Evolutionary conservation across 2,888 invertebrate genomes (phyloP).

Genomic region (Melinaea marsaeus): DNA sequence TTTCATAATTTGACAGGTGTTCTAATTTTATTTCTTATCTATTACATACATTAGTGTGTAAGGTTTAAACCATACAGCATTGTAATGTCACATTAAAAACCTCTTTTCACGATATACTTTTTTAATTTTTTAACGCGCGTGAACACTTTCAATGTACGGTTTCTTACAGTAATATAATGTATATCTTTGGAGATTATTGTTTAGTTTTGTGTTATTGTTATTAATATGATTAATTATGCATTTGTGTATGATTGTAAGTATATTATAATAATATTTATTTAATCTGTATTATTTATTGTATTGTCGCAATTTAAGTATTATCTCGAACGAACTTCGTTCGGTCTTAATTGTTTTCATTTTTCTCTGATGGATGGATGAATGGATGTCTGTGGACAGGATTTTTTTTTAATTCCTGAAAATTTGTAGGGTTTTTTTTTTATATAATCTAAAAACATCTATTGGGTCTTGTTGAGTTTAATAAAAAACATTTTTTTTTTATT

Average conservation of each 20-base stretch:
- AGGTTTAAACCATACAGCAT: not conserved
- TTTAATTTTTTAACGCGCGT: not conserved
- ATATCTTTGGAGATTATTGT: not conserved
- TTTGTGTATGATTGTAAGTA: conserved; percentile 73
- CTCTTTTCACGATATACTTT: not conserved
- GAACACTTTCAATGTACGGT: too few species aligned
- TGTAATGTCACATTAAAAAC: too few species aligned
- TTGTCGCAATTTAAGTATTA: not conserved
- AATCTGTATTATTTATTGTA: not conserved
- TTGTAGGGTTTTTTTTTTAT: too few species aligned
- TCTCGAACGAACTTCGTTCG: not conserved
- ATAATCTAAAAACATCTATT: too few species aligned
- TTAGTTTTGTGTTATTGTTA: not conserved
- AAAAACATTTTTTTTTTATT: too few species aligned
- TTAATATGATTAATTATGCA: conserved; percentile 68
- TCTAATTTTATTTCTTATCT: conserved; percentile 10
- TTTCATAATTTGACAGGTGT: conserved; percentile 9
- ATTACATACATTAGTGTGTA: not conserved
- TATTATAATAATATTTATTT: not conserved
- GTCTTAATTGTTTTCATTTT: not conserved
- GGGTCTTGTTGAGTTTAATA: too few species aligned
- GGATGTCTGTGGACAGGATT: too few species aligned
- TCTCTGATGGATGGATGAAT: not conserved
- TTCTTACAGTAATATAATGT: not conserved
- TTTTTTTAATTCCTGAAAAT: too few species aligned